phyloP scores from a whole-genome alignment of 2,888 invertebrate species.

The Electrophaes corylata region DNA sequence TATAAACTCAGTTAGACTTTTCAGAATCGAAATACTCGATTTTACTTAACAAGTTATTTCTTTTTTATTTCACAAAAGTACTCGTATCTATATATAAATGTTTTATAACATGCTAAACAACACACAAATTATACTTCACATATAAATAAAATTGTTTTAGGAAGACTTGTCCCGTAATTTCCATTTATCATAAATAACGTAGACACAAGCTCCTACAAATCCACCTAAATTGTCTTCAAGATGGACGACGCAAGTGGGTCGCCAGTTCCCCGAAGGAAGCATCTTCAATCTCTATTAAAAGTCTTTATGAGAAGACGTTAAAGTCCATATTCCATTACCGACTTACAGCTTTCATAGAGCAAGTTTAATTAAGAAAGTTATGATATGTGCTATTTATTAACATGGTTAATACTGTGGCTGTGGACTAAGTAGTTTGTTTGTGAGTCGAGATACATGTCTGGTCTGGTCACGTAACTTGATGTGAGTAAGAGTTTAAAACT shows the following conservation, averaged over 20 bases:
- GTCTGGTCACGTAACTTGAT: neutral
- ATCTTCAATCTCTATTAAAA: conserved; percentile 25
- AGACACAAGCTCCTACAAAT: conserved; percentile 15
- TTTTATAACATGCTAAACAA: no score
- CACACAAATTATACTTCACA: neutral
- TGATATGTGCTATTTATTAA: conserved; percentile 41
- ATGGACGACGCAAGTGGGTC: conserved; percentile 47
- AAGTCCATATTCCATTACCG: conserved; percentile 36
- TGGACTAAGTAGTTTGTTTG: conserved; percentile 35
- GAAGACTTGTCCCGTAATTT: neutral
- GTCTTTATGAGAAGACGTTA: conserved; percentile 32
- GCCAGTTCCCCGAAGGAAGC: conserved; percentile 44
- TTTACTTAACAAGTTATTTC: no score
- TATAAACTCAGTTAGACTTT: no score
- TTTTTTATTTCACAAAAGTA: no score
- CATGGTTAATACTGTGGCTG: conserved; percentile 32
- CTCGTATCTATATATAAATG: no score
- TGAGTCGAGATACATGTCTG: conserved; percentile 16
- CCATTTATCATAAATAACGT: conserved; percentile 15
- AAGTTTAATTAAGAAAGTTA: conserved; percentile 50
- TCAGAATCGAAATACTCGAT: no score
- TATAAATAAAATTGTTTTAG: neutral
- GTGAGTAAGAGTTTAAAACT: neutral
- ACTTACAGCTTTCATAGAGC: conserved; percentile 35
- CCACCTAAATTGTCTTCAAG: conserved; percentile 34